Evolutionary conservation across 2,888 invertebrate species (phyloP).

Genomic region (Eustalomyia histrio): DNA sequence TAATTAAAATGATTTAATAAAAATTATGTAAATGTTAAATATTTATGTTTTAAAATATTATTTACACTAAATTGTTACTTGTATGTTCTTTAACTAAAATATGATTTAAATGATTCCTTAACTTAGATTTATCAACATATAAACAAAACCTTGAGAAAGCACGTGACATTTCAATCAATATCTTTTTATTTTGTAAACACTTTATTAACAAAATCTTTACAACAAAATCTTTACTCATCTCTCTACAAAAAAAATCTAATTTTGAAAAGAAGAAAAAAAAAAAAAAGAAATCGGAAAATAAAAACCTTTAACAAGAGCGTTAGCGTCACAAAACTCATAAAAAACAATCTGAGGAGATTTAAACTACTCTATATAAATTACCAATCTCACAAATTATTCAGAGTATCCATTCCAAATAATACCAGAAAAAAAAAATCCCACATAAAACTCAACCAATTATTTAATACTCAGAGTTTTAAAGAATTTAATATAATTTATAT

Average conservation of each 20-base stretch:
- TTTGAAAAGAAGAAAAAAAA: neutral
- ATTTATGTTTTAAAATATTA: too few species aligned
- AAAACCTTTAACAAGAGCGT: neutral
- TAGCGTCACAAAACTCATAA: neutral
- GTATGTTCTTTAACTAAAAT: too few species aligned
- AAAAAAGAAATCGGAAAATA: neutral
- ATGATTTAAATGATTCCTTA: too few species aligned
- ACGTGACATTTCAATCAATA: neutral
- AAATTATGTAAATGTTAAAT: too few species aligned
- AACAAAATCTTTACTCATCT: slow-evolving; percentile 2
- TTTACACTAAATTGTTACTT: too few species aligned
- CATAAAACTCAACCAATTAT: neutral
- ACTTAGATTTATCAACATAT: too few species aligned
- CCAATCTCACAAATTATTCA: neutral
- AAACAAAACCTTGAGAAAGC: neutral
- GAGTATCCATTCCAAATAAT: neutral
- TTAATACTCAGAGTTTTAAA: slow-evolving; percentile 2
- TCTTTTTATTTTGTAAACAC: neutral
- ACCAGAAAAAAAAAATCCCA: neutral
- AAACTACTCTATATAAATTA: neutral
- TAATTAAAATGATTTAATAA: too few species aligned
- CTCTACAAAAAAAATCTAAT: neutral
- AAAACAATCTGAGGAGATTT: neutral
- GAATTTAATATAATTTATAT: slow-evolving; percentile 5
- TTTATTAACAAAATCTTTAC: too few species aligned